phyloP scores from a whole-genome alignment of 1,140 invertebrate species.

The Thalassaphorura encarpata region DNA sequence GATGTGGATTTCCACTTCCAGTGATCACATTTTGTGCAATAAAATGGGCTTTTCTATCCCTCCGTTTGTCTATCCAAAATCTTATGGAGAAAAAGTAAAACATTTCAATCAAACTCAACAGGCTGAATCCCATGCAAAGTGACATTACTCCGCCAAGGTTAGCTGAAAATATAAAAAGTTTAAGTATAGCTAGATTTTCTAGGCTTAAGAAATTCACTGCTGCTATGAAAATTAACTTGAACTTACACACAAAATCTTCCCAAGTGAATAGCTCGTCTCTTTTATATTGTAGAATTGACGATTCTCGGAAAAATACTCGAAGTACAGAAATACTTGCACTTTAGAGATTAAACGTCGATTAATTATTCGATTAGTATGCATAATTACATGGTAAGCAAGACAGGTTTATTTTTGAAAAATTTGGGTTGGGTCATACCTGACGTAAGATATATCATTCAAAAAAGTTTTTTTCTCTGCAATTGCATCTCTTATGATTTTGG shows the following conservation, averaged over 20 bases:
- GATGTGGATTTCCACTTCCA: too few species aligned
- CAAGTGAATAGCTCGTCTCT: slow-evolving; percentile 32
- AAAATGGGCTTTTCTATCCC: not conserved
- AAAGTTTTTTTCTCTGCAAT: slow-evolving; percentile 17
- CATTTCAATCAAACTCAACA: slow-evolving; percentile 54
- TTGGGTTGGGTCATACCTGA: too few species aligned
- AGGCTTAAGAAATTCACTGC: not conserved
- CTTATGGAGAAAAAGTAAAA: slow-evolving; percentile 45
- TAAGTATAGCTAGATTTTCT: not conserved
- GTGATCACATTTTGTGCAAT: too few species aligned
- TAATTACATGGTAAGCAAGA: too few species aligned
- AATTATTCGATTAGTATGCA: too few species aligned
- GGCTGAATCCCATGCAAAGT: slow-evolving; percentile 55
- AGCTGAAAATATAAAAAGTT: slow-evolving; percentile 33
- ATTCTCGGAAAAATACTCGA: slow-evolving; percentile 29
- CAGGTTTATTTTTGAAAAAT: too few species aligned
- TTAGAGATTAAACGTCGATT: too few species aligned
- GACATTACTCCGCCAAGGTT: slow-evolving; percentile 57
- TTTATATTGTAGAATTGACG: slow-evolving; percentile 32
- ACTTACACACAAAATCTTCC: slow-evolving; percentile 33
- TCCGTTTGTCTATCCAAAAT: not conserved
- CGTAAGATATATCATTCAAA: slow-evolving; percentile 30
- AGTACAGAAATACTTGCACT: slow-evolving; percentile 29
- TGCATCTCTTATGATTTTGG: slow-evolving; percentile 26
- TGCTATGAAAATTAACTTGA: not conserved